A percentile compares a stretch with the other conserved stretches of the same genome.
phyloP scores from a whole-genome alignment of 1,140 invertebrate genomes.

The Trialeurodes vaporariorum region DNA sequence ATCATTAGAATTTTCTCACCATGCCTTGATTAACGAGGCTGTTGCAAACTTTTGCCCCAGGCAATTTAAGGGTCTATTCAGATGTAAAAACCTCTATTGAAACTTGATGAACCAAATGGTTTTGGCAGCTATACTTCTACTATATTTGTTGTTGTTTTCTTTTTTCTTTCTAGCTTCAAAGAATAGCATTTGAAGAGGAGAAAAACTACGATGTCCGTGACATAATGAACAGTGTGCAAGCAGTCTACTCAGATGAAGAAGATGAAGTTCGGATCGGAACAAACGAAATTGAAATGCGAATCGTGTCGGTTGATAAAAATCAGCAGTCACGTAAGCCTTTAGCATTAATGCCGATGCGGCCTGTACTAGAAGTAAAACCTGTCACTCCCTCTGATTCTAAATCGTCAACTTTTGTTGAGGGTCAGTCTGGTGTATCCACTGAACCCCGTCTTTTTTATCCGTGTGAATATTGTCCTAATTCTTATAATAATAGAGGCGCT shows the following conservation, averaged over 20 bases:
- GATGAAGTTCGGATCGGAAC: background rate
- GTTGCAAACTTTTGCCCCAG: too few relatives aligned
- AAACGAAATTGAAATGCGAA: background rate
- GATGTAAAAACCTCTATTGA: too few relatives aligned
- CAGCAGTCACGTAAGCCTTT: background rate
- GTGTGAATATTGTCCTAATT: constrained; percentile 23
- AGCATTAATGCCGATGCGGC: background rate
- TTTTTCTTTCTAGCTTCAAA: constrained; percentile 5
- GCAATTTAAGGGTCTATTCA: too few relatives aligned
- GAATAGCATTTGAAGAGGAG: background rate
- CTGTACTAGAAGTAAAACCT: background rate
- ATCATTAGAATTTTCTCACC: too few relatives aligned
- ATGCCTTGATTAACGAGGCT: too few relatives aligned
- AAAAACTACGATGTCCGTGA: constrained; percentile 16
- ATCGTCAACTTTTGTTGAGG: background rate
- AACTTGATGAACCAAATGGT: too few relatives aligned
- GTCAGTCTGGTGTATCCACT: background rate
- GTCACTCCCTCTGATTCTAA: background rate
- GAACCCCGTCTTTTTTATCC: constrained; percentile 13
- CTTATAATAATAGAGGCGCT: constrained; percentile 21
- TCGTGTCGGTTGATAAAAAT: background rate
- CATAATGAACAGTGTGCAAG: constrained; percentile 20
- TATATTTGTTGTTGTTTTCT: too few relatives aligned
- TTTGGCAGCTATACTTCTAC: too few relatives aligned
- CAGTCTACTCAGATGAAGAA: constrained; percentile 24